These are phyloP conservation scores for Eidolon dupreanum DNA, from an alignment of 2,797 vertebrate genomes.

Conservation along the genomic window DNA sequence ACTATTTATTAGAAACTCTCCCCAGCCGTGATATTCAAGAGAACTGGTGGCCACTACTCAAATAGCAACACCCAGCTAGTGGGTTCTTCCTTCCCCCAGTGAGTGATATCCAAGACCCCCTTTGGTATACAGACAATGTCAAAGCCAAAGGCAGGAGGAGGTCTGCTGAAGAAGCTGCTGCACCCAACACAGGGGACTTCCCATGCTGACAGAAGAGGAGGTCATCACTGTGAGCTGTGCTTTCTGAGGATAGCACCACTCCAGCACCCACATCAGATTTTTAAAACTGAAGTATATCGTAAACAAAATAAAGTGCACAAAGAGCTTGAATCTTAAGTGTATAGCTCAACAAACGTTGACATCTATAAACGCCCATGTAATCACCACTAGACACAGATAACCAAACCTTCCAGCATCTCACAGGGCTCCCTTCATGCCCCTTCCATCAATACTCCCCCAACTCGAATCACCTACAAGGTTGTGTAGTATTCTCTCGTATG, in stretches of 20 bases:
- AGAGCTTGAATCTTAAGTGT: neutral
- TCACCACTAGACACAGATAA: neutral
- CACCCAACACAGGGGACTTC: neutral
- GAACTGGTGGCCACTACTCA: slow-evolving; percentile 12
- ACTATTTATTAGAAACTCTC: neutral
- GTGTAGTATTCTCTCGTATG: neutral
- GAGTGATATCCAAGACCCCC: neutral
- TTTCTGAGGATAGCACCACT: neutral
- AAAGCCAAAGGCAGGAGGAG: slow-evolving; percentile 31
- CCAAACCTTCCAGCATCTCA: neutral
- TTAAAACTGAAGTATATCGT: neutral
- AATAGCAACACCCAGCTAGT: neutral
- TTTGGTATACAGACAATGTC: neutral
- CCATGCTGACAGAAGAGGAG: neutral
- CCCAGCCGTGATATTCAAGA: slow-evolving; percentile 22
- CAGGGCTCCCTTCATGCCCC: neutral
- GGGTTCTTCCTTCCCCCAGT: neutral
- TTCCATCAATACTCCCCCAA: too few relatives aligned
- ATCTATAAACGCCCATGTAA: neutral
- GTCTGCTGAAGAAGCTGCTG: neutral
- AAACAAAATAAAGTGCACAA: neutral
- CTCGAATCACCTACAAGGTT: too few relatives aligned
- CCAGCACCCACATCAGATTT: neutral
- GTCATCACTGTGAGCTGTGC: neutral
- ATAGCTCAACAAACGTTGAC: neutral